A percentile compares a stretch with the other conserved stretches of the same genome.
Evolutionary conservation across 2,113 vertebrate species (phyloP).

Genomic region (Centropus bengalensis): DNA sequence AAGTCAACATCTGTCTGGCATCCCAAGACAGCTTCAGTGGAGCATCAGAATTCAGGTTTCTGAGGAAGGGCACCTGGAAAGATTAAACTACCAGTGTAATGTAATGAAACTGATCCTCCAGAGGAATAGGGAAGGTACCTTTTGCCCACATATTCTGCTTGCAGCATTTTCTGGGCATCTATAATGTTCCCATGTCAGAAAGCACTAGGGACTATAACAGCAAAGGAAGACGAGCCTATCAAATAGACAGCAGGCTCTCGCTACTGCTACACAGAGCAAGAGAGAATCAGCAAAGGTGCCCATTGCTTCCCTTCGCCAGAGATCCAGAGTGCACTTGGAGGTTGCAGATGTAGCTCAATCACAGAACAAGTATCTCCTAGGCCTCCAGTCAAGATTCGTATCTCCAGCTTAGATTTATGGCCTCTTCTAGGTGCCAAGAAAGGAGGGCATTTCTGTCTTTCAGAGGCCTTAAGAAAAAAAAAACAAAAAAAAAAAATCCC

Average conservation of each 20-base stretch:
- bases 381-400: background rate
- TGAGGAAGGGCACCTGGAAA: background rate
- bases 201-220: background rate
- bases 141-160: background rate
- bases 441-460: background rate
- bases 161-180: background rate
- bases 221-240: background rate
- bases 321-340: background rate
- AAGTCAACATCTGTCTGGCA: background rate
- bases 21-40: background rate
- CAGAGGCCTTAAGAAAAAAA: background rate
- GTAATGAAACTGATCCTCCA: background rate
- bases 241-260: background rate
- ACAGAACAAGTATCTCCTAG: background rate
- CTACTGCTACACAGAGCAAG: background rate
- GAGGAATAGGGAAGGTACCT: background rate
- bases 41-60: background rate
- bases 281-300: accelerated
- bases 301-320: background rate
- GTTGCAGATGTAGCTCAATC: background rate
- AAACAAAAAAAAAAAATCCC: too few species aligned
- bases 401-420: background rate
- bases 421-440: background rate
- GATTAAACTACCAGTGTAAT: background rate
- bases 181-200: background rate